Percentiles rank a stretch among this genome's conserved stretches.
Conservation (phyloP, 37 sponge, comb jelly and placozoan genomes). For the Axinella damicornis region DNA sequence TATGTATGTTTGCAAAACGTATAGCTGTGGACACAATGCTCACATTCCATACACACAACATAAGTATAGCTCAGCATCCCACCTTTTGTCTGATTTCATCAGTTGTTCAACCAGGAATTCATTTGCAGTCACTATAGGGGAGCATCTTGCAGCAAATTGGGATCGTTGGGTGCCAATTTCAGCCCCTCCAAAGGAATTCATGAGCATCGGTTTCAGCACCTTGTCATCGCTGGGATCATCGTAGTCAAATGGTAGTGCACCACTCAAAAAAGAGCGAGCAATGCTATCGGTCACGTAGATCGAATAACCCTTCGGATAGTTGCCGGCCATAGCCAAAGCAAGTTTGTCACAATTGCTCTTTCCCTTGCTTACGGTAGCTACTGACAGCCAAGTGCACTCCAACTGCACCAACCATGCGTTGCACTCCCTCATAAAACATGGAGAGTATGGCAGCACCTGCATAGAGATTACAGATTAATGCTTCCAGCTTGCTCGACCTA, state of each 20-base stretch:
- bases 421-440: slow-evolving; percentile 5
- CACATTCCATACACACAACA: too few relatives aligned
- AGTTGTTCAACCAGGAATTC: slow-evolving; percentile 11
- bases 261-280: not conserved
- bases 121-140: slow-evolving; percentile 28
- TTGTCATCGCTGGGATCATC: slow-evolving; percentile 37
- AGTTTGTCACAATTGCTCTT: slow-evolving; percentile 33
- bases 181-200: slow-evolving; percentile 41
- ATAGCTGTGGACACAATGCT: too few relatives aligned
- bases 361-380: slow-evolving; percentile 24
- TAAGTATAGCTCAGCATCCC: too few relatives aligned
- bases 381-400: slow-evolving; percentile 15
- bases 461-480: too few relatives aligned
- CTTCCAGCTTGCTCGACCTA: too few relatives aligned
- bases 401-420: slow-evolving; percentile 1
- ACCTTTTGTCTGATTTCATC: slow-evolving; percentile 16
- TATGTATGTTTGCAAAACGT: too few relatives aligned
- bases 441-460: slow-evolving; percentile 36
- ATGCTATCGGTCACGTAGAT: slow-evolving; percentile 23
- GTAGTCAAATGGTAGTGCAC: slow-evolving; percentile 20
- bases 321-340: slow-evolving; percentile 27
- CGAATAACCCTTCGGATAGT: slow-evolving; percentile 25
- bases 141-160: not conserved
- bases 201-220: slow-evolving; percentile 28
- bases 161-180: not conserved